Evolutionary conservation across 23 tunicate genomes (phyloP), one percentile per base, ranked within the genome.

Genomic region (Styela clava): DNA sequence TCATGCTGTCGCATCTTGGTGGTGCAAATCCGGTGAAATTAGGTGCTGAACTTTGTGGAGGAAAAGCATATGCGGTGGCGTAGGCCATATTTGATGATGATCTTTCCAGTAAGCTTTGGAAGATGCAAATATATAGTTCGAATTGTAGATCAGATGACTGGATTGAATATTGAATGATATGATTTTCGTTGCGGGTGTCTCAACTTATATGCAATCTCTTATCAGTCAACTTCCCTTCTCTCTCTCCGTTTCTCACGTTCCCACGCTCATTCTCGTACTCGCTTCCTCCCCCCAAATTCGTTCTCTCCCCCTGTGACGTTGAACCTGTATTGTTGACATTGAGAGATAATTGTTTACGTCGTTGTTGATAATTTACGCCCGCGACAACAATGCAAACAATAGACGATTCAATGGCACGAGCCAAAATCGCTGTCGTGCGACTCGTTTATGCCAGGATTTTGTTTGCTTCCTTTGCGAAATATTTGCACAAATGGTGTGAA

Each of bases 311-410:
- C 56, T 22, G 78, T 52, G 78, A 73, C 78, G 32, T 73, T 73
- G 78, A 28, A 73, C 78, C 56, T 73, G 51, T 24, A 73, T 73
- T 73, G 78, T 73, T 73, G 78, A 73, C 56, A 73, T 73, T 33
- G 56, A 34, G 52, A 73, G 78, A 73, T 73, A 73, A 73, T 73
- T 35, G 78, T 34, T 73, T 24, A 32, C 56, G 34, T n/a, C 26
- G 19, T 33, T 73, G 78, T 73, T 73, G 78, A 73, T 73, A 73
- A 73, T 73, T 67, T n/a, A 18, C 78, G 44, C 78, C 78, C 26
- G 56, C 78, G 52, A 33, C 78, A 28, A 34, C 78, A 73, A 33
- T 73, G 78, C 56, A 35, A 73, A 35, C 78, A 73, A 73, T 24
- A 19, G 56, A 31, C 51, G 26, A 33, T 73, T 52, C 52, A 27